Evolutionary conservation across 1,140 invertebrate species (phyloP), one percentile per base, ranked within the genome.

Genomic region (Ceratina calcarata): DNA sequence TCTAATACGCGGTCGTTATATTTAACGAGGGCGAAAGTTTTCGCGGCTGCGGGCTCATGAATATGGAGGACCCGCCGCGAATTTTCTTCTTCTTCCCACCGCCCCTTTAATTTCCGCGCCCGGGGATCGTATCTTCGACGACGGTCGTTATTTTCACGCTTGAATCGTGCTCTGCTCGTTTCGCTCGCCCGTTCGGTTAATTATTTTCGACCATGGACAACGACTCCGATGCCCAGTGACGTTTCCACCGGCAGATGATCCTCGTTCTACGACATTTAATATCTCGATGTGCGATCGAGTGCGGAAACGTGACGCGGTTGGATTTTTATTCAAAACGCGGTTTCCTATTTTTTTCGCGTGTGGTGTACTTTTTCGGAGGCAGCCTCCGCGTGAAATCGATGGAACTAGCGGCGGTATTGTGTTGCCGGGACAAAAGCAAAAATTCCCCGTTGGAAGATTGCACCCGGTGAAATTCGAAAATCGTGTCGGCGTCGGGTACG

Each of bases 11-110:
- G 75, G 10, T 71, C 58, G 68, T 78, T 78, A 72, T 64, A 72
- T 72, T 72, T 78, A 78, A 78, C 68, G 76, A 45, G 60, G 69
- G 18, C 60, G 20, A 55, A 57, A 78, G 60, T 64, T 78, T 55
- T 72, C 76, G 55, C 68, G 45, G 37, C 24, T 61, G 53, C 24
- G 12, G 45, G 0, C 67, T 78, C 76, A 72, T 72, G 76, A 78
- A 78, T 78, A 78, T 78, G 76, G 76, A 78, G 32, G 37, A 45
- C 10, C 10, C 37, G 10, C 20, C 58, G 45, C 58, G 57, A 70
- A 62, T 70, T 71, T 45, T 27, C 62, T 49, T 12, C 24, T 2
- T 32, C 12, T 12, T 51, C 60, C 15, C 67, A n/a, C 6, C 51
- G 0, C 24, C 20, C 20, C 3, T 3, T n/a, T 8, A 0, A 15